Conservation (phyloP, 2,888 invertebrate species). For the Mactromeris polynyma region DNA sequence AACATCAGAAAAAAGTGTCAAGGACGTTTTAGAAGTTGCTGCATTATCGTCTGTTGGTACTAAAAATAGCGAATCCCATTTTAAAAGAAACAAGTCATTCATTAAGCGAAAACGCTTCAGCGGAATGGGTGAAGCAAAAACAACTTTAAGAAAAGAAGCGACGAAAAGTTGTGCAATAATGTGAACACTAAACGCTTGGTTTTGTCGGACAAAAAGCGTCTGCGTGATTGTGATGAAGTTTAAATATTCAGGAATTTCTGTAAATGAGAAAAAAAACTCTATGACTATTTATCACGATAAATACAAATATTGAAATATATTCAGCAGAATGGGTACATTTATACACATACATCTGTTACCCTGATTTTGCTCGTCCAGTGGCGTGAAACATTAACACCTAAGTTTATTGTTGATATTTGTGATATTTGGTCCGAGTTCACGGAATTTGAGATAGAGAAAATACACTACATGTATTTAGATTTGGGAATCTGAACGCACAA, state of each 20-base stretch:
- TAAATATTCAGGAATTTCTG: conserved; percentile 3
- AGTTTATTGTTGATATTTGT: neutral
- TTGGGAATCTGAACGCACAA: neutral
- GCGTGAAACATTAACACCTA: neutral
- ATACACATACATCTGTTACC: neutral
- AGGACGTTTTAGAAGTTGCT: conserved; percentile 91
- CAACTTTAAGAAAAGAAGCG: conserved; percentile 81
- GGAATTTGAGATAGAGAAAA: neutral
- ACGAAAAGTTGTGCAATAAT: conserved; percentile 84
- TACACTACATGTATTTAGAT: neutral
- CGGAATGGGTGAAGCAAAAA: conserved; percentile 82
- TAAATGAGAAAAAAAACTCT: neutral
- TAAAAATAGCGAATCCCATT: conserved; percentile 55
- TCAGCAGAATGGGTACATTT: neutral
- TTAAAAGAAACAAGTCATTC: conserved; percentile 76
- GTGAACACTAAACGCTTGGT: conserved; percentile 61
- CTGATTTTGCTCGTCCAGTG: neutral
- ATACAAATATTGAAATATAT: neutral
- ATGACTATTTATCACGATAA: neutral
- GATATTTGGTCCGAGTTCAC: neutral
- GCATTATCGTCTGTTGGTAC: conserved; percentile 88
- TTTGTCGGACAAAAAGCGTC: neutral
- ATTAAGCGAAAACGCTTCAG: conserved; percentile 79
- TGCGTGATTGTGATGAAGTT: neutral
- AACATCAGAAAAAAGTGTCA: conserved; percentile 90